Evolutionary conservation across 2,888 invertebrate genomes (phyloP).

Genomic region (Melanophora roralis): DNA sequence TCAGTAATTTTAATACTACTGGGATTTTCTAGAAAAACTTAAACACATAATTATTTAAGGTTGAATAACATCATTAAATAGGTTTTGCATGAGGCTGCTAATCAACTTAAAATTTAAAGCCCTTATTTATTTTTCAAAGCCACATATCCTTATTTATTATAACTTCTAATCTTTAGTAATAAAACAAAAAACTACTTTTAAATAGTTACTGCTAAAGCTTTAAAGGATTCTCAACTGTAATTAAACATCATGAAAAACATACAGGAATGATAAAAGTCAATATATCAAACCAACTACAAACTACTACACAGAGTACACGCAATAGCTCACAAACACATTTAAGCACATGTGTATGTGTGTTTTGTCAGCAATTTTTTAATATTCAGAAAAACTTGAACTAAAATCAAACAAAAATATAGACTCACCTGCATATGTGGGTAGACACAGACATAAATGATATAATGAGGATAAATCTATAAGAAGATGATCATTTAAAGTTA

Average conservation of each 20-base stretch:
- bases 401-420: not conserved
- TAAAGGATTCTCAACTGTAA: slow-evolving; percentile 7
- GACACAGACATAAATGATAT: not conserved
- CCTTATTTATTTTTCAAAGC: not conserved
- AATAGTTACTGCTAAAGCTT: not conserved
- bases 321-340: not conserved
- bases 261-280: slow-evolving; percentile 18
- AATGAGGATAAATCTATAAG: slow-evolving; percentile 21
- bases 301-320: not conserved
- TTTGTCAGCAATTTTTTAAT: not conserved
- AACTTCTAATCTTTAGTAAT: not conserved
- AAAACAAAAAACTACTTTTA: not conserved
- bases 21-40: too few species aligned
- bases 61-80: not conserved
- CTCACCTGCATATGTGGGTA: not conserved
- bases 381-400: not conserved
- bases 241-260: slow-evolving; percentile 16
- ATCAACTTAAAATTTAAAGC: not conserved
- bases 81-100: not conserved
- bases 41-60: too few species aligned
- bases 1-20: too few species aligned
- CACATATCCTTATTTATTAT: not conserved
- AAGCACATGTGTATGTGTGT: too few species aligned
- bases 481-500: slow-evolving; percentile 25
- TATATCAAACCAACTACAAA: not conserved